phyloP scores from a whole-genome alignment of 2,113 vertebrate genomes.

The Sitta europaea region DNA sequence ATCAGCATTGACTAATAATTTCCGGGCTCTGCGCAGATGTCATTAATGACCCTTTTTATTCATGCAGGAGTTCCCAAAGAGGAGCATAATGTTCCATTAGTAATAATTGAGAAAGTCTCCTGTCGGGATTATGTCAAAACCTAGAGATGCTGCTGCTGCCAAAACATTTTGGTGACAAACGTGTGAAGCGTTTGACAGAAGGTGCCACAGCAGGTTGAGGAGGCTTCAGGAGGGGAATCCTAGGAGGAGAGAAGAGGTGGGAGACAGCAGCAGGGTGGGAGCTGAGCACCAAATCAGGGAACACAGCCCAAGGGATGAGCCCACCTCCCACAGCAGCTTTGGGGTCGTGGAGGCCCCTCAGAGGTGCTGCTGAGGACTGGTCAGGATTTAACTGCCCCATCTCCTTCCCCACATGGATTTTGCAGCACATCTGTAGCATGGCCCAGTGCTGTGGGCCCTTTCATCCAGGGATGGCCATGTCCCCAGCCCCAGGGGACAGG shows the following conservation, averaged over 20 bases:
- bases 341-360: not conserved
- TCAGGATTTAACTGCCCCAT: not conserved
- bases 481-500: not conserved
- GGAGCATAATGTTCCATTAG: constrained; percentile 78
- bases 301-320: rapidly evolving
- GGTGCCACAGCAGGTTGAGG: constrained; percentile 66
- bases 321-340: not conserved
- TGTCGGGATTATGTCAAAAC: constrained; percentile 79
- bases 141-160: constrained; percentile 78
- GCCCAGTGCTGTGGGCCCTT: not conserved
- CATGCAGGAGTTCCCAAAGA: constrained; percentile 78
- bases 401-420: not conserved
- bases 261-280: not conserved
- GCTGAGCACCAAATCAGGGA: not conserved
- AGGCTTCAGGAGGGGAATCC: constrained; percentile 49
- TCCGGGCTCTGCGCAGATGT: constrained; percentile 69
- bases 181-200: constrained; percentile 71
- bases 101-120: constrained; percentile 79
- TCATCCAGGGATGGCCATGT: not conserved
- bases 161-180: constrained; percentile 80
- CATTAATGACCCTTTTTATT: constrained; percentile 84
- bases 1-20: constrained; percentile 72
- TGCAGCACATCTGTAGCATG: not conserved
- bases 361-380: not conserved
- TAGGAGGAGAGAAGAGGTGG: not conserved